These are phyloP conservation scores for Enteromius trimaculatus DNA, from an alignment of 2,797 vertebrate species.

Conservation along the genomic window DNA sequence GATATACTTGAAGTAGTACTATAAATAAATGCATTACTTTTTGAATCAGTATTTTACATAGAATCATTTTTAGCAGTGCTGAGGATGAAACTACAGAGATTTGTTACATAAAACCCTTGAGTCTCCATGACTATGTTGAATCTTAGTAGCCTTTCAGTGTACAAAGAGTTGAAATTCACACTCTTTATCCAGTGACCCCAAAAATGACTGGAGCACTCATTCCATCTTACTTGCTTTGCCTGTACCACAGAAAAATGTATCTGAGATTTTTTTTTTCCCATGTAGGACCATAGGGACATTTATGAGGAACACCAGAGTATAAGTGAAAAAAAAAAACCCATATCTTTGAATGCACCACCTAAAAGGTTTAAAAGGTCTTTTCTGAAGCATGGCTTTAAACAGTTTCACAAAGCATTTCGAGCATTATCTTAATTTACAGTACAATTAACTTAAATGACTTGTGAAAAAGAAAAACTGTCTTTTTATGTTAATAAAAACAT, in stretches of 20 bases:
- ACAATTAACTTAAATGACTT: not conserved
- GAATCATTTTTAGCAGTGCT: not conserved
- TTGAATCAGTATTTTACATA: not conserved
- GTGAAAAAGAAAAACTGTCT: not conserved
- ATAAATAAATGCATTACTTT: too few relatives aligned
- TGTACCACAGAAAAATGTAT: constrained; percentile 2
- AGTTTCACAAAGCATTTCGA: not conserved
- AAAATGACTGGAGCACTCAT: not conserved
- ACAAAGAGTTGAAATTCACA: not conserved
- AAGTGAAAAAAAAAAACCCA: constrained; percentile 10
- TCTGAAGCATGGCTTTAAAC: not conserved
- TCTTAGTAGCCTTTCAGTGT: not conserved
- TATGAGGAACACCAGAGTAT: not conserved
- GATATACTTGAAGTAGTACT: not conserved
- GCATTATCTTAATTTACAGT: not conserved
- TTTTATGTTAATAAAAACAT: not conserved
- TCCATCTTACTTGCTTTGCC: not conserved
- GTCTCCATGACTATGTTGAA: not conserved
- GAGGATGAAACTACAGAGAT: not conserved
- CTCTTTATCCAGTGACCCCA: constrained; percentile 26
- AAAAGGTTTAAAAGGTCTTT: not conserved
- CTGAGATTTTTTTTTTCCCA: not conserved
- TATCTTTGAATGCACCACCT: not conserved
- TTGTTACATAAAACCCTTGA: constrained; percentile 2
- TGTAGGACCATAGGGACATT: not conserved